Percentiles rank a stretch among this genome's conserved stretches.
Evolutionary conservation across 2,113 vertebrate genomes (phyloP).

Genomic region (Leucopsar rothschildi): DNA sequence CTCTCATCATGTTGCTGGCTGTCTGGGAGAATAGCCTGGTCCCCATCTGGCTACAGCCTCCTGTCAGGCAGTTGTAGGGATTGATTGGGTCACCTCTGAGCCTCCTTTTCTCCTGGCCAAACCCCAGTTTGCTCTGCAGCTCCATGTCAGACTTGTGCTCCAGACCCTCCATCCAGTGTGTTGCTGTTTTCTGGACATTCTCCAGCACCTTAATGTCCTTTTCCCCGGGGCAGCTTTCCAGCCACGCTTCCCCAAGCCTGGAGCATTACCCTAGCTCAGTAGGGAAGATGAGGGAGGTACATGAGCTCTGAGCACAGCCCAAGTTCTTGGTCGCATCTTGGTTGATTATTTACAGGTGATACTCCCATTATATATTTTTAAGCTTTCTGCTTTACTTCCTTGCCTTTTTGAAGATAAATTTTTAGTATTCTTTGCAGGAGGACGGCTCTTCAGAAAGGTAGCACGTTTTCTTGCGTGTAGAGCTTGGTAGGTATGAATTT

Average conservation of each 20-base stretch:
- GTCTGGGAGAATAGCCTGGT: fast-evolving
- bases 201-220: background rate
- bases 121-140: background rate
- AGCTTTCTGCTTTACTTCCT: background rate
- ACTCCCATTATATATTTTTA: background rate
- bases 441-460: background rate
- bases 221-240: background rate
- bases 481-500: background rate
- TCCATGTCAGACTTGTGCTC: background rate
- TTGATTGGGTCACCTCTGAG: background rate
- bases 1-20: fast-evolving
- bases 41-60: background rate
- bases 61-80: background rate
- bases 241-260: background rate
- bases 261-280: background rate
- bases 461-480: background rate
- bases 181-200: background rate
- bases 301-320: background rate
- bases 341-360: background rate
- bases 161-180: background rate
- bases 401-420: background rate
- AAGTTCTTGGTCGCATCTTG: background rate
- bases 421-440: background rate
- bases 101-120: background rate
- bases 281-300: background rate